phyloP scores from a whole-genome alignment of 2,888 invertebrate species.

The Craniophora ligustri region DNA sequence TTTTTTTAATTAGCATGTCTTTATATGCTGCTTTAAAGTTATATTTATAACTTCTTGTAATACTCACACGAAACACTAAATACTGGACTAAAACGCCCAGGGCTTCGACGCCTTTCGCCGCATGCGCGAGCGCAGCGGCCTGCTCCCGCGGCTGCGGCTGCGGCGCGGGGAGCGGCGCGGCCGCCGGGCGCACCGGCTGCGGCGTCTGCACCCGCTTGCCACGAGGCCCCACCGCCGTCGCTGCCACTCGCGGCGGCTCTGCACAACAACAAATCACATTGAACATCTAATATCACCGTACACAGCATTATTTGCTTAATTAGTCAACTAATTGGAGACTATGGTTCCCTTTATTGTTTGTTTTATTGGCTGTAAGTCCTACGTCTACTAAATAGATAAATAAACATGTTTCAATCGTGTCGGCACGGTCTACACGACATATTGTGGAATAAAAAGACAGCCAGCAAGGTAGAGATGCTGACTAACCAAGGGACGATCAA shows the following conservation, averaged over 20 bases:
- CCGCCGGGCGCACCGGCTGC: slow-evolving; percentile 71
- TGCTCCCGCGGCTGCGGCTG: slow-evolving; percentile 68
- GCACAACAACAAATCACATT: slow-evolving; percentile 42
- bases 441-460: not conserved
- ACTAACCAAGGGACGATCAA: not conserved
- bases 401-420: too few species aligned
- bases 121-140: slow-evolving; percentile 81
- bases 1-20: too few species aligned
- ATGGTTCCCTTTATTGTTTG: too few species aligned
- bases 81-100: slow-evolving; percentile 95
- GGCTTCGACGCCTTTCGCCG: slow-evolving; percentile 93
- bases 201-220: slow-evolving; percentile 83
- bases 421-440: too few species aligned
- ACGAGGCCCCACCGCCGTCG: slow-evolving; percentile 79
- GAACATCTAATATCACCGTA: not conserved
- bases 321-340: too few species aligned
- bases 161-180: slow-evolving; percentile 60
- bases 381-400: too few species aligned
- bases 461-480: not conserved
- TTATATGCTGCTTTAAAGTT: too few species aligned
- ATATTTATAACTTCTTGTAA: too few species aligned
- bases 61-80: slow-evolving; percentile 92
- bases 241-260: slow-evolving; percentile 83
- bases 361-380: too few species aligned
- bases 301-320: too few species aligned